phyloP scores from a whole-genome alignment of 2,113 vertebrate genomes.

The Lagopus leucura region DNA sequence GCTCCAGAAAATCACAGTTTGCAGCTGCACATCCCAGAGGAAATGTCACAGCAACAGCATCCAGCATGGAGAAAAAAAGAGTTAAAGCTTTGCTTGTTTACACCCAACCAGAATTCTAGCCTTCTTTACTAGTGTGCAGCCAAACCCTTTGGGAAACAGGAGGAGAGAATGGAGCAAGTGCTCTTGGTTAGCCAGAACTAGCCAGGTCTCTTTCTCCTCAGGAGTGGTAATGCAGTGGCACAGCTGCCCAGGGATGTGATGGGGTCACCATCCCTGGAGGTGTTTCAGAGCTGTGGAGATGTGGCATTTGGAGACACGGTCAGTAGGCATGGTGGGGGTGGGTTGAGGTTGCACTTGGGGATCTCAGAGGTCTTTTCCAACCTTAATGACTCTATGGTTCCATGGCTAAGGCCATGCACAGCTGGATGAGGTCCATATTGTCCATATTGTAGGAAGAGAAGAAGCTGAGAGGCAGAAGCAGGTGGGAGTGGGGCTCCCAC shows the following conservation, averaged over 20 bases:
- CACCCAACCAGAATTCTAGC: not conserved
- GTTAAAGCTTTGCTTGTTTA: not conserved
- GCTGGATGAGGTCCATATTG: not conserved
- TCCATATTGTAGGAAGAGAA: not conserved
- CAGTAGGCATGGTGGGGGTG: too few species aligned
- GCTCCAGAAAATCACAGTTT: not conserved
- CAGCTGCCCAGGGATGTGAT: too few species aligned
- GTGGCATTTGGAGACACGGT: too few species aligned
- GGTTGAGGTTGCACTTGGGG: too few species aligned
- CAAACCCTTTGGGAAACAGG: not conserved
- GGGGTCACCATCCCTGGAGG: too few species aligned
- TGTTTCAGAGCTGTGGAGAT: too few species aligned
- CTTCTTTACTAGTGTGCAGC: not conserved
- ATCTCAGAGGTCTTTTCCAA: too few species aligned
- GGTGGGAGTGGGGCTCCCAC: not conserved
- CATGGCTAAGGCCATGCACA: rapidly evolving
- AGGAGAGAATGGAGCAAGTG: too few species aligned
- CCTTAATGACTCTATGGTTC: too few species aligned
- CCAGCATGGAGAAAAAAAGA: not conserved
- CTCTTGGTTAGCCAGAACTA: not conserved
- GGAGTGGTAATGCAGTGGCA: too few species aligned
- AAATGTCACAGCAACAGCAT: not conserved
- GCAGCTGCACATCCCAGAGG: not conserved
- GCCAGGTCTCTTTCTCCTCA: too few species aligned
- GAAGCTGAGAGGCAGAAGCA: not conserved